Conservation (phyloP, 2,797 vertebrate species). For the Danio aesculapii region DNA sequence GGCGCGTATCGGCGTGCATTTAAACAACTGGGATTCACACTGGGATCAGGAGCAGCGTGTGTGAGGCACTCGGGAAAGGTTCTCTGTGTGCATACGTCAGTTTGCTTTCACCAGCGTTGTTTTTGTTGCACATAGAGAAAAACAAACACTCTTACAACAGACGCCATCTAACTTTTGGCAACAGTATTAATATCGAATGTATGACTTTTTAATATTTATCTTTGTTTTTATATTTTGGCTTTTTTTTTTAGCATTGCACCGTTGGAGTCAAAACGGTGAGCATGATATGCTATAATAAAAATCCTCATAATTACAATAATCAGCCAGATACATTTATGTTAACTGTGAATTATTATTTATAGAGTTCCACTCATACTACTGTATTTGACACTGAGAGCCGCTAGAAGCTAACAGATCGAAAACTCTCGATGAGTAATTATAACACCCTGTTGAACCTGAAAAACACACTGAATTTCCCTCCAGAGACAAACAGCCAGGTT, state of each 20-base stretch:
- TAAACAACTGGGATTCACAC: too few species aligned
- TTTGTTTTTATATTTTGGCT: neutral
- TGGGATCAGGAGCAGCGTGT: too few species aligned
- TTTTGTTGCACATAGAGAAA: too few species aligned
- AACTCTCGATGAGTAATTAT: conserved; percentile 43
- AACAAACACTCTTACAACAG: too few species aligned
- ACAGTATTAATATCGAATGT: too few species aligned
- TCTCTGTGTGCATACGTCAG: too few species aligned
- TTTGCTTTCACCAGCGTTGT: too few species aligned
- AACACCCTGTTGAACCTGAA: conserved; percentile 33
- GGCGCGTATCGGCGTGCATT: too few species aligned
- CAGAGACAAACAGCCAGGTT: neutral
- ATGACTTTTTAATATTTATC: neutral
- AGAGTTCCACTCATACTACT: neutral
- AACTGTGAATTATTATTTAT: neutral
- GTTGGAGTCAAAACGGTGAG: too few species aligned
- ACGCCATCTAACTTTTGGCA: too few species aligned
- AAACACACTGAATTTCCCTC: conserved; percentile 27
- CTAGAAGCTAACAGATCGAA: conserved; percentile 21
- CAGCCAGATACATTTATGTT: too few species aligned
- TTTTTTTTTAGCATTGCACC: neutral
- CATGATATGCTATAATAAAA: neutral
- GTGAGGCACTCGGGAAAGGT: too few species aligned
- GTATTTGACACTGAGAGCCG: neutral
- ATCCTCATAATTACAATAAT: neutral